These are phyloP conservation scores for Tetranychus urticae DNA, from an alignment of 1,140 invertebrate species.

Conservation along the genomic window DNA sequence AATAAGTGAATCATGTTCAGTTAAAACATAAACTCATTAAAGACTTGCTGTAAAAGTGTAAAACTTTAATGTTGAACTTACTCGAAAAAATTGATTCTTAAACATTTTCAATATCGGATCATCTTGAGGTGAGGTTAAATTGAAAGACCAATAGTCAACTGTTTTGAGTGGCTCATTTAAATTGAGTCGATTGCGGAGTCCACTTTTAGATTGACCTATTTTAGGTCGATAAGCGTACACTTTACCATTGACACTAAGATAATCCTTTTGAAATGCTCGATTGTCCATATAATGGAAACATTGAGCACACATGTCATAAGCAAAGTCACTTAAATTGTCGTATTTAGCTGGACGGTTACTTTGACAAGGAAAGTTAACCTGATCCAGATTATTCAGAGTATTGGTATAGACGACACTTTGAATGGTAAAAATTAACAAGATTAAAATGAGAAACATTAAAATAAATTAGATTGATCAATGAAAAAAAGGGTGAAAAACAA, in stretches of 20 bases:
- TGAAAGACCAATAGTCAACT: neutral
- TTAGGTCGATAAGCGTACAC: neutral
- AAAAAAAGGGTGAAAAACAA: too few relatives aligned
- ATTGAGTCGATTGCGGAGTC: neutral
- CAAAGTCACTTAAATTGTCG: neutral
- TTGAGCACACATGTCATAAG: constrained; percentile 8
- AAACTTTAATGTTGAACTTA: neutral
- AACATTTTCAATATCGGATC: neutral
- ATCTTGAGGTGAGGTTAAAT: neutral
- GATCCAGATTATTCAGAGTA: too few relatives aligned
- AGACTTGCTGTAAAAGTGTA: neutral
- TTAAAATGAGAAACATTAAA: too few relatives aligned
- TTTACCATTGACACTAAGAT: neutral
- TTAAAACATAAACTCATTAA: neutral
- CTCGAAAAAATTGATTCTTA: neutral
- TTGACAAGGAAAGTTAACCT: neutral
- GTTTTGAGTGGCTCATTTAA: neutral
- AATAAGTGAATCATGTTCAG: neutral
- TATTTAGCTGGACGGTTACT: neutral
- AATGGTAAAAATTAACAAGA: too few relatives aligned
- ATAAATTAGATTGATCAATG: too few relatives aligned
- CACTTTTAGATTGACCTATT: neutral
- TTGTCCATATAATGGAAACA: constrained; percentile 7
- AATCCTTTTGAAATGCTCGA: neutral
- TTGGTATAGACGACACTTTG: too few relatives aligned